phyloP scores from a whole-genome alignment of 2,888 invertebrate genomes.

The Steinernema carpocapsae region DNA sequence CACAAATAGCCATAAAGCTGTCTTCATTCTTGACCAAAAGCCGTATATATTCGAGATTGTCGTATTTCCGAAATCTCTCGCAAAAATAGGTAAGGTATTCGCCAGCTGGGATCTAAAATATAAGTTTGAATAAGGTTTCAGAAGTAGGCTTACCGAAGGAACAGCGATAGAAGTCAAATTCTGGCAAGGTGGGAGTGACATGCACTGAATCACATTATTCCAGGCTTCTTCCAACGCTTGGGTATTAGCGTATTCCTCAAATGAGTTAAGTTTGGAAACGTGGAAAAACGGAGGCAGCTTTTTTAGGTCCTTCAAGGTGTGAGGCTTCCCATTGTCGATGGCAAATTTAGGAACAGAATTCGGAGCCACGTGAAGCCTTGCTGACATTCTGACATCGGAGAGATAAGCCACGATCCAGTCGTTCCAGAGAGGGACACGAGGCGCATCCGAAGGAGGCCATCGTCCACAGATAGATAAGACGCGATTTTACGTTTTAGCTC shows the following conservation, averaged over 20 bases:
- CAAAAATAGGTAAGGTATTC: constrained; percentile 11
- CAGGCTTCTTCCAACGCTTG: background rate
- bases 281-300: background rate
- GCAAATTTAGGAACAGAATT: background rate
- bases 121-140: background rate
- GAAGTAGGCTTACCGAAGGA: background rate
- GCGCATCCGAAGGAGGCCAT: constrained; percentile 11
- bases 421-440: constrained; percentile 15
- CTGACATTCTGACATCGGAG: background rate
- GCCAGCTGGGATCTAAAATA: background rate
- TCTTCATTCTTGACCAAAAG: background rate
- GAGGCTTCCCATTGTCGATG: background rate
- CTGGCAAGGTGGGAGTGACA: constrained; percentile 4
- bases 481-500: constrained; percentile 13
- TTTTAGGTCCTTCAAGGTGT: background rate
- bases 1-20: background rate
- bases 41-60: background rate
- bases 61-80: background rate
- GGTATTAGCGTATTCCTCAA: background rate
- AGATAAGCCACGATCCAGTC: constrained; percentile 6
- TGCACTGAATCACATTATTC: constrained; percentile 3
- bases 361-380: background rate
- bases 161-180: constrained; percentile 10
- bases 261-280: background rate
- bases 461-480: background rate